phyloP scores from a whole-genome alignment of 2,797 vertebrate species.

The Sebastes kiyomatsui region DNA sequence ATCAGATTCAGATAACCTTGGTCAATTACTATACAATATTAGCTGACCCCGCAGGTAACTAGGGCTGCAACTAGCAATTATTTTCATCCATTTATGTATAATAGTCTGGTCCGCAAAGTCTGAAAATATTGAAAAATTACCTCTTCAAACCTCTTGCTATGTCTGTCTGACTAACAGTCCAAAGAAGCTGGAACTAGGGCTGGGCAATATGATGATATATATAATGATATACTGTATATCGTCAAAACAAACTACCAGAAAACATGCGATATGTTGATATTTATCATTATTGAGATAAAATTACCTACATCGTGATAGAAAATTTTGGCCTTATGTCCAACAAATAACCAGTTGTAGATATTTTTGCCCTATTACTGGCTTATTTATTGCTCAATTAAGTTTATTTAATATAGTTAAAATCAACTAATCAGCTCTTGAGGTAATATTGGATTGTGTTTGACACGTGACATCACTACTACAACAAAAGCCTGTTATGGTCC shows the following conservation, averaged over 20 bases:
- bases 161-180: not conserved
- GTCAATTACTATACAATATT: not conserved
- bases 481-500: not conserved
- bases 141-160: not conserved
- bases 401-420: not conserved
- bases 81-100: not conserved
- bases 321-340: too few species aligned
- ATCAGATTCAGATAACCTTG: not conserved
- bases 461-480: not conserved
- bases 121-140: not conserved
- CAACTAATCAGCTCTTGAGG: too few species aligned
- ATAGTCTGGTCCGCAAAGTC: not conserved
- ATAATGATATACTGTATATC: too few species aligned
- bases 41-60: not conserved
- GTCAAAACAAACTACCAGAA: too few species aligned
- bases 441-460: not conserved
- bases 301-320: too few species aligned
- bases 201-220: too few species aligned
- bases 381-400: not conserved
- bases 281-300: too few species aligned
- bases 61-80: not conserved
- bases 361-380: not conserved
- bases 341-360: not conserved
- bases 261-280: too few species aligned
- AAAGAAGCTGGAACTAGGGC: not conserved